Evolutionary conservation across 1,140 invertebrate genomes (phyloP).

Genomic region (Arctopsyche grandis): DNA sequence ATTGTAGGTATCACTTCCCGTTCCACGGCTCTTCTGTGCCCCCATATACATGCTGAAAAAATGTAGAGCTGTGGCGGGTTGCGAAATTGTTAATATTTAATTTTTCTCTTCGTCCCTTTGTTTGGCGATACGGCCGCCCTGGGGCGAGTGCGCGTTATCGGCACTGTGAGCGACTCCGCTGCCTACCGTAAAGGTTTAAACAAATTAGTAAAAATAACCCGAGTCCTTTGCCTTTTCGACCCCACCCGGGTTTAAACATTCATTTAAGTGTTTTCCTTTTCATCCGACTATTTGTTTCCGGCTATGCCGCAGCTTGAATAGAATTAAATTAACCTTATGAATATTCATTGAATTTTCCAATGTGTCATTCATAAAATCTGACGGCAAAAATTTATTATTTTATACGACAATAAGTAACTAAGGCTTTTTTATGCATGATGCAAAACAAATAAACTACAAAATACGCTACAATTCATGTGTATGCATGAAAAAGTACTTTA

Average conservation of each 20-base stretch:
- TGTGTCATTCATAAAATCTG: too few relatives aligned
- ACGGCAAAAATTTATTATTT: too few relatives aligned
- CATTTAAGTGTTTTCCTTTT: conserved; percentile 4
- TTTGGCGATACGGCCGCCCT: not conserved
- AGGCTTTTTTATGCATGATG: too few relatives aligned
- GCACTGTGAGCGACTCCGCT: not conserved
- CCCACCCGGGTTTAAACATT: conserved; percentile 1
- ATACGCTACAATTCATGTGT: too few relatives aligned
- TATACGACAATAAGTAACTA: too few relatives aligned
- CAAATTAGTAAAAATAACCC: conserved; percentile 27
- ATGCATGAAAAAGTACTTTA: too few relatives aligned
- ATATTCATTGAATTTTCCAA: too few relatives aligned
- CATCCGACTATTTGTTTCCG: not conserved
- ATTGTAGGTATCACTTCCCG: too few relatives aligned
- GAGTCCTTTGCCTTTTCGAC: not conserved
- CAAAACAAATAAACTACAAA: too few relatives aligned
- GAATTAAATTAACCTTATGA: too few relatives aligned
- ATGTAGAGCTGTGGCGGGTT: not conserved
- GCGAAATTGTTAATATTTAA: conserved; percentile 36
- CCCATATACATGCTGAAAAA: not conserved
- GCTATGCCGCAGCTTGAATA: too few relatives aligned
- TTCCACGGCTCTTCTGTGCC: not conserved
- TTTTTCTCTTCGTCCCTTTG: conserved; percentile 30
- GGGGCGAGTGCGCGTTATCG: conserved; percentile 6
- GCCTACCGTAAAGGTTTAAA: conserved; percentile 23